Evolutionary conservation across 2,797 vertebrate genomes (phyloP), one percentile per base, ranked within the genome.

Genomic region (Ibycter americanus): DNA sequence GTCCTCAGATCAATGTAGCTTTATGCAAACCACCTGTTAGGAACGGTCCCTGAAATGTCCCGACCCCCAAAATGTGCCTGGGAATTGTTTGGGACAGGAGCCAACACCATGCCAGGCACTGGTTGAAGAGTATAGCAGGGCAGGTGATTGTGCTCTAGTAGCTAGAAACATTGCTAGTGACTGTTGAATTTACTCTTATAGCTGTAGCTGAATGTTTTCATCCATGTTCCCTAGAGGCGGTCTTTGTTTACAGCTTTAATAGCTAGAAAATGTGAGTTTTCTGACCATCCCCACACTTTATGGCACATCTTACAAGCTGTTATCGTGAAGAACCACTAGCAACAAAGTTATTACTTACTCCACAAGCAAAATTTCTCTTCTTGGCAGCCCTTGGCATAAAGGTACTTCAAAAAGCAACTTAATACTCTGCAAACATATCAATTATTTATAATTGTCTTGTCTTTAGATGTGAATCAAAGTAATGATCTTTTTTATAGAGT

Each of bases 381-480:
- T 87, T 79, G 46, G 44, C 46, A 97, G 34, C 23, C 82, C 12
- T 83, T 72, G 49, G 72, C 44, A 27, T 94, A 46, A 55, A 68
- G 46, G 29, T 83, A 22, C 42, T 87, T 91, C 76, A 74, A 54
- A 92, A 95, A 83, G 32, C 52, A 23, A 94, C 91, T 87, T 92
- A 59, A 66, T 95, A 36, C 67, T 95, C 79, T 61, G 54, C 42
- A 97, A 95, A 96, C 23, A 78, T 88, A 88, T 96, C 23, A 72
- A 93, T 96, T 96, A 76, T 96, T 96, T 96, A 78, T 89, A 94
- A 94, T 89, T 89, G 77, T 79, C 82, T 96, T 74, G 82, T 95
- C 79, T 93, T 90, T 80, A 74, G 51, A 83, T 97, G 56, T 95
- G 94, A 98, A 91, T 93, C 90, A 65, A 97, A 96, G 36, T 78